Evolutionary conservation across 2,888 invertebrate species (phyloP), one percentile per base, ranked within the genome.

Genomic region (Pseudococcus longispinus): DNA sequence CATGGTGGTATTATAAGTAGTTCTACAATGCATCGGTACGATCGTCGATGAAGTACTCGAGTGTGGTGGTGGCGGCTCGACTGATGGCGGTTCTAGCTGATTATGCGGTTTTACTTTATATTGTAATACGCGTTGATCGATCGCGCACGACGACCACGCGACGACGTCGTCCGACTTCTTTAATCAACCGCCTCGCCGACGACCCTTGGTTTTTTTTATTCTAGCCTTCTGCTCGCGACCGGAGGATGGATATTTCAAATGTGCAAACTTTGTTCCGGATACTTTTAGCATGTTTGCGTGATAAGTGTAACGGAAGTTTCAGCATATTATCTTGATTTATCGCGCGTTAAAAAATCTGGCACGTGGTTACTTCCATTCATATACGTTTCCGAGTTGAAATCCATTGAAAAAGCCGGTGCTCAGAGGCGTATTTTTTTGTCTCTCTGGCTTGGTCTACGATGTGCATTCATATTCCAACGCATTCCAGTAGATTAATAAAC

Each of bases 261-360:
- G 77, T 42, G 77, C 77, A 42, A 80, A 80, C 77, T 80, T 80
- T n/a, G 77, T 80, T 80, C 77, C 42, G 77, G 77, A 42, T 80
- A 80, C 77, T 26, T 80, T 80, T 80, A 80, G 77, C 77, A 80
- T 80, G 77, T 80, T 80, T 80, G 77, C 42, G 11, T 42, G 77
- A 23, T 60, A 80, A 80, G 77, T 80, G 42, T 42, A 80, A 42
- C 84, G 84, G 84, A 84, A 84, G 84, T 84, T 60, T 84, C 55
- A 32, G 84, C 60, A 84, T 55, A 55, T 84, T 60, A 84, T 84
- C 60, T 84, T 84, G 84, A 84, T 84, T 84, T 84, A 84, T 84
- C 51, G 51, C 84, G 84, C 60, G 55, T 84, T 55, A 37, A 60
- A 84, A 84, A 84, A 55, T 84, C 84, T 84, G 84, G 84, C 84